Percentiles rank a stretch among this genome's conserved stretches.
Conservation (phyloP, 2,888 invertebrate species). For the Tolmerus cingulatus region DNA sequence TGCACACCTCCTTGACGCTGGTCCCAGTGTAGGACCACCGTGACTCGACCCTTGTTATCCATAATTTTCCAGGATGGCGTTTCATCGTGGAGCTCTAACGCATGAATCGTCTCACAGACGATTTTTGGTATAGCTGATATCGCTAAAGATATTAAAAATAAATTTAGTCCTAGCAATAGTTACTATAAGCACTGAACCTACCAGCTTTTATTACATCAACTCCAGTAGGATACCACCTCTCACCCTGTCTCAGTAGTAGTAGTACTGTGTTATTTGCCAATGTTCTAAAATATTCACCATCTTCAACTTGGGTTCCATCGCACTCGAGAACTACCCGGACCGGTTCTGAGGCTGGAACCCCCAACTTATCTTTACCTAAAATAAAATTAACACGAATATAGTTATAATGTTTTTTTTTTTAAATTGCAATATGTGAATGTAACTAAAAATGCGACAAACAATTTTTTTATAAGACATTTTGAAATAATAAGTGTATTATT, state of each 20-base stretch:
- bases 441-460: background rate
- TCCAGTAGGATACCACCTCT: slow-evolving; percentile 92
- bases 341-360: slow-evolving; percentile 84
- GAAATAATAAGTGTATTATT: too few relatives aligned
- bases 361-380: slow-evolving; percentile 87
- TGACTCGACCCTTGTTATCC: slow-evolving; percentile 97
- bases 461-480: background rate
- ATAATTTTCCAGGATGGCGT: slow-evolving; percentile 98
- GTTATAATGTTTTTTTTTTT: background rate
- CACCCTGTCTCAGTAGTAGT: slow-evolving; percentile 86
- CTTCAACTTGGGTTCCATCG: slow-evolving; percentile 96
- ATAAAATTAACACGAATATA: background rate
- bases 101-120: slow-evolving; percentile 96
- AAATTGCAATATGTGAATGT: background rate
- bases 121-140: slow-evolving; percentile 95
- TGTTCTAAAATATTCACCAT: slow-evolving; percentile 95
- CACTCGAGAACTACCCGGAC: slow-evolving; percentile 91
- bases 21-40: slow-evolving; percentile 96
- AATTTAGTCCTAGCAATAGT: background rate
- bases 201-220: slow-evolving; percentile 95
- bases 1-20: slow-evolving; percentile 74
- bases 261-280: slow-evolving; percentile 91
- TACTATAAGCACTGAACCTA: slow-evolving; percentile 61
- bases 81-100: slow-evolving; percentile 93
- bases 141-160: slow-evolving; percentile 67